phyloP scores from a whole-genome alignment of 2,113 vertebrate species.

The crab-eating macaque (Macaca fascicularis) region T2T-MFA8v1.1 NC_088378.1:15876001-15876500 shows the following conservation, averaged over 20 bases:
- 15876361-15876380: background rate
- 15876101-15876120: background rate
- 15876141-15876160: background rate
- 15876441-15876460: background rate
- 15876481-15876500: background rate
- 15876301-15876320: background rate
- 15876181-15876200: background rate
- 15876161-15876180: background rate
- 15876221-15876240: background rate
- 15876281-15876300: no score
- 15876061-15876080: background rate
- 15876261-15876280: background rate
- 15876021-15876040: background rate
- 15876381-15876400: background rate
- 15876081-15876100: background rate
- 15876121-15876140: background rate
- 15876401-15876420: background rate
- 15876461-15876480: conserved; percentile 7
- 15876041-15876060: background rate
- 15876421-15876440: background rate
- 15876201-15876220: background rate
- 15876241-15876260: background rate
- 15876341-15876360: background rate
- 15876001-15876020: background rate
- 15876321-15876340: background rate